Percentiles rank a stretch among this genome's conserved stretches.
Conservation (phyloP, 2,113 vertebrate species). For the Merops nubicus region DNA sequence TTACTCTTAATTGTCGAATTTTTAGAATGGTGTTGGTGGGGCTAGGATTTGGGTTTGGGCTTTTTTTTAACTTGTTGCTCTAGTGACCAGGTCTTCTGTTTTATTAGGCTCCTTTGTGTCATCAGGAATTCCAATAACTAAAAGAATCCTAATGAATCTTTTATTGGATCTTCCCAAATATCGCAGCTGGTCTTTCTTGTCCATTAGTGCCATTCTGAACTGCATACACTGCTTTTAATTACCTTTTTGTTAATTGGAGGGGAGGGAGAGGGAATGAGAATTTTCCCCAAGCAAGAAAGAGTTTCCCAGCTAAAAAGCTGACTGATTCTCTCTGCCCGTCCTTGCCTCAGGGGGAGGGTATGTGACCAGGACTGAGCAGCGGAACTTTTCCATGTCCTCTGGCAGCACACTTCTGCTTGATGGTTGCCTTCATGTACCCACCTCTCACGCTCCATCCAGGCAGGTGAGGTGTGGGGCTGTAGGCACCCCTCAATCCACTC, state of each 20-base stretch:
- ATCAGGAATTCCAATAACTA: conserved; percentile 10
- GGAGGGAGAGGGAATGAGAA: background rate
- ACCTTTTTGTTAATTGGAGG: background rate
- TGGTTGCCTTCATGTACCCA: background rate
- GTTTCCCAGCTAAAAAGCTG: background rate
- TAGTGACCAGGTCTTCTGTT: conserved; percentile 36
- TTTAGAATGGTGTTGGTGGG: conserved; percentile 16
- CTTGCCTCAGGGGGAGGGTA: background rate
- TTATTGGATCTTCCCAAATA: conserved; percentile 38
- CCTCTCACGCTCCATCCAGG: background rate
- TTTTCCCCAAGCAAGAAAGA: background rate
- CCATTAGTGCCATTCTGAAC: conserved; percentile 24
- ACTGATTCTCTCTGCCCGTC: background rate
- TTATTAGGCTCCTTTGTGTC: conserved; percentile 13
- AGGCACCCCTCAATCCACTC: background rate
- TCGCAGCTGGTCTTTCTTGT: background rate
- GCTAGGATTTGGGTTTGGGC: background rate
- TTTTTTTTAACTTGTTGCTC: background rate
- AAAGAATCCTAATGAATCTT: conserved; percentile 37
- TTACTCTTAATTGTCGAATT: conserved; percentile 43
- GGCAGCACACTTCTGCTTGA: background rate
- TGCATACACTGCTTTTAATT: background rate
- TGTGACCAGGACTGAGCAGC: background rate
- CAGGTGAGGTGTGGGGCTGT: background rate
- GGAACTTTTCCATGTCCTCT: background rate